Percentiles rank a stretch among this genome's conserved stretches.
Evolutionary conservation across 2,888 invertebrate species (phyloP).

Genomic region (Amblyjoppa proteus): DNA sequence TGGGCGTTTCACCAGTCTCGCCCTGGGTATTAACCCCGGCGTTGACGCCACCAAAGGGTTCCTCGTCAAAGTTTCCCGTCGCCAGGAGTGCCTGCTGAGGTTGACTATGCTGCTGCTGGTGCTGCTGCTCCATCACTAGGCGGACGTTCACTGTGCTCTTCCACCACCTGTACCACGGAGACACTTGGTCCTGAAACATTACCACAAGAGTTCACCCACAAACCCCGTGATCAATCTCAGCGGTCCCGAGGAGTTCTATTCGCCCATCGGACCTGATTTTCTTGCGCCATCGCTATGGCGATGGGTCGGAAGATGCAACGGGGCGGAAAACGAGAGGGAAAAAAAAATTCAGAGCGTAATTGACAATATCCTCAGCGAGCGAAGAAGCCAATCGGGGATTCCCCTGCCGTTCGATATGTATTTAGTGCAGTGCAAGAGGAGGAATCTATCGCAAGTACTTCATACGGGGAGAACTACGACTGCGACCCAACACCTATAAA

Average conservation of each 20-base stretch:
- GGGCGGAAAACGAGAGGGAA: neutral
- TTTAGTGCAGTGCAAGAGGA: neutral
- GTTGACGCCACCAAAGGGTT: constrained; percentile 38
- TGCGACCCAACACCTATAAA: neutral
- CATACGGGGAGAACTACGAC: neutral
- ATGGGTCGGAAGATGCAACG: neutral
- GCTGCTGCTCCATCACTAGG: constrained; percentile 86
- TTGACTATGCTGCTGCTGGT: constrained; percentile 79
- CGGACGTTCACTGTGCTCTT: constrained; percentile 88
- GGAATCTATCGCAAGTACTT: neutral
- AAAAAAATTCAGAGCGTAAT: neutral
- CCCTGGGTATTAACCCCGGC: constrained; percentile 46
- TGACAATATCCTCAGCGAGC: neutral
- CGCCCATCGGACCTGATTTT: neutral
- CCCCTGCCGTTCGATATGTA: neutral
- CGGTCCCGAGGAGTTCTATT: constrained; percentile 1
- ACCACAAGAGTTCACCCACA: constrained; percentile 4
- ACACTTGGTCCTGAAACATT: constrained; percentile 86
- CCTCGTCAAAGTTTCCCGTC: constrained; percentile 47
- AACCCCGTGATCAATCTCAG: constrained; percentile 3
- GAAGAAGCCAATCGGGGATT: constrained; percentile 12
- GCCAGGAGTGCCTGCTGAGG: constrained; percentile 41
- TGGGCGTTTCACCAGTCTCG: constrained; percentile 14
- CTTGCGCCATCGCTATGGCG: neutral
- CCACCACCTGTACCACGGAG: constrained; percentile 91